A percentile compares a stretch with the other conserved stretches of the same genome.
These are phyloP conservation scores for Drosophila koepferae DNA, from an alignment of 2,888 invertebrate genomes.

Conservation along the genomic window DNA sequence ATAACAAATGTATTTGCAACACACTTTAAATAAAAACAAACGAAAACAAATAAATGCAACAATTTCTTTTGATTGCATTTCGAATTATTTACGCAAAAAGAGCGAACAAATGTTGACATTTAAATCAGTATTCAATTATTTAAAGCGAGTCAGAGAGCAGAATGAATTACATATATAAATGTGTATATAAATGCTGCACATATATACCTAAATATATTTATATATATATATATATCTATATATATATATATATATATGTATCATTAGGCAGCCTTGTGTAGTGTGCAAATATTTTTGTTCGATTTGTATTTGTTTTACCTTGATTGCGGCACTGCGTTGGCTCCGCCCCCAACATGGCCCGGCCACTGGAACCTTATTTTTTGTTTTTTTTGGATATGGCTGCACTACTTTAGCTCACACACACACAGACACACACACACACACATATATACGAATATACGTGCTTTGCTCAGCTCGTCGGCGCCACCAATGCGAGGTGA, in stretches of 20 bases:
- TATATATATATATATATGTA: constrained; percentile 4
- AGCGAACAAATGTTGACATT: constrained; percentile 65
- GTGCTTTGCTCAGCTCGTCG: constrained; percentile 1
- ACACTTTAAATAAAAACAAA: constrained; percentile 4
- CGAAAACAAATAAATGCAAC: background rate
- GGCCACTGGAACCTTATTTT: constrained; percentile 38
- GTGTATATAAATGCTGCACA: background rate
- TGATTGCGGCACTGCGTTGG: constrained; percentile 71
- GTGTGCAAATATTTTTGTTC: constrained; percentile 76
- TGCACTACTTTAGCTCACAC: constrained; percentile 56
- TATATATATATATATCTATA: constrained; percentile 8
- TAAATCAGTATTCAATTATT: constrained; percentile 76
- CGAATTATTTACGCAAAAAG: constrained; percentile 27
- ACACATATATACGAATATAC: background rate
- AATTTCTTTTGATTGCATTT: constrained; percentile 21
- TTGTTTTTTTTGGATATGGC: constrained; percentile 51
- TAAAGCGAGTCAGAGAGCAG: constrained; percentile 46
- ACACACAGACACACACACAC: constrained; percentile 29
- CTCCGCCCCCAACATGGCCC: constrained; percentile 77
- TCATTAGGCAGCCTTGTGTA: constrained; percentile 13
- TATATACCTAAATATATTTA: constrained; percentile 1
- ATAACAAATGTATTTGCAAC: constrained; percentile 11
- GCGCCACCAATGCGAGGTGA: constrained; percentile 61
- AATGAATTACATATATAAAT: constrained; percentile 12
- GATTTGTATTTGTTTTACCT: constrained; percentile 78